phyloP scores from a whole-genome alignment of 2,113 vertebrate genomes.

The Urocynchramus pylzowi region DNA sequence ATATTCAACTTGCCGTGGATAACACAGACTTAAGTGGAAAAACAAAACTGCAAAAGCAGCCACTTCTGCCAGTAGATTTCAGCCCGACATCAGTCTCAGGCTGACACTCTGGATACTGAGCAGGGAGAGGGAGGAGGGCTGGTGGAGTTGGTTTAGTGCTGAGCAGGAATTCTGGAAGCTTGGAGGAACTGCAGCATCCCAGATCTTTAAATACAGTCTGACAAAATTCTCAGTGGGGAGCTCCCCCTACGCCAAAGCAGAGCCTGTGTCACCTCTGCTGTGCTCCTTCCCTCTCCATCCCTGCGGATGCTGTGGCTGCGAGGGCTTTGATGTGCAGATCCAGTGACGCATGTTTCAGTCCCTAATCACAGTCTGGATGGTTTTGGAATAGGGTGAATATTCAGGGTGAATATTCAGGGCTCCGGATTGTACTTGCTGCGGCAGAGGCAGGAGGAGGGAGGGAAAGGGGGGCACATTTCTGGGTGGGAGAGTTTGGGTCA shows the following conservation, averaged over 20 bases:
- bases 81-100: neutral
- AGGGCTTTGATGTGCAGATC: conserved; percentile 48
- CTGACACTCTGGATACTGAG: neutral
- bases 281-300: neutral
- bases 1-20: neutral
- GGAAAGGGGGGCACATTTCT: no score
- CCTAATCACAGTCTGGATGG: neutral
- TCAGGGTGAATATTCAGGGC: neutral
- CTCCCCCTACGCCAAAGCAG: neutral
- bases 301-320: neutral
- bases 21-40: neutral
- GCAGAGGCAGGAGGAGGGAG: neutral
- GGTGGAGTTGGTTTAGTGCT: neutral
- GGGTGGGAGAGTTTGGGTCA: neutral
- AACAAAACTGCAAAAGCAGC: neutral
- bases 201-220: neutral
- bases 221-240: conserved; percentile 3
- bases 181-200: neutral
- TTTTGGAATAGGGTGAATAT: neutral
- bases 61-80: neutral
- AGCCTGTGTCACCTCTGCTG: neutral
- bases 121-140: neutral
- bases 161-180: conserved; percentile 21
- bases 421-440: neutral
- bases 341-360: neutral